Evolutionary conservation across 1,140 invertebrate genomes (phyloP).

Genomic region (Temnothorax longispinosus): DNA sequence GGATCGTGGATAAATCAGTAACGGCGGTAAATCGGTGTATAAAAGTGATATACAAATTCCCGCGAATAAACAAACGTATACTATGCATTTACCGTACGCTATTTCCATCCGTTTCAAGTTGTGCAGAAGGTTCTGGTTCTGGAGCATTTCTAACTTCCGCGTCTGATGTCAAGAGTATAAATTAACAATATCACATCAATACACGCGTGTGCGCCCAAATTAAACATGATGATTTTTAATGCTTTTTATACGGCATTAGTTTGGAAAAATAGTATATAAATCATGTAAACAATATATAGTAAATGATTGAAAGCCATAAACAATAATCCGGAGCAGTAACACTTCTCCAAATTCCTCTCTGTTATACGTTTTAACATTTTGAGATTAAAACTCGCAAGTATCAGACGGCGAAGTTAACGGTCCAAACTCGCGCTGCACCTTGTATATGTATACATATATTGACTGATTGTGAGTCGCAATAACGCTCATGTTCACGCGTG

Average conservation of each 20-base stretch:
- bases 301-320: background rate
- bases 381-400: background rate
- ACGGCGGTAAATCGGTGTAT: background rate
- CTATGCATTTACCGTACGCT: background rate
- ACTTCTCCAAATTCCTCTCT: background rate
- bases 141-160: background rate
- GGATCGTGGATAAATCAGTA: background rate
- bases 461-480: background rate
- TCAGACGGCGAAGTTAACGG: background rate
- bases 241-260: background rate
- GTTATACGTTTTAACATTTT: background rate
- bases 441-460: background rate
- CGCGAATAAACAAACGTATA: slow-evolving; percentile 7
- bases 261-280: background rate
- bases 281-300: background rate
- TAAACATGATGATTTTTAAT: background rate
- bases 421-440: background rate
- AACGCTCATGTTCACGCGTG: background rate
- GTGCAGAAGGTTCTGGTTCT: background rate
- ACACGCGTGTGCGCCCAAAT: background rate
- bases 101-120: slow-evolving; percentile 29
- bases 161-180: background rate
- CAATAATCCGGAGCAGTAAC: background rate
- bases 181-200: background rate
- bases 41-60: background rate